Evolutionary conservation across 2,888 invertebrate genomes (phyloP), one percentile per base, ranked within the genome.

Genomic region (Gymnoscelis rufifasciata): DNA sequence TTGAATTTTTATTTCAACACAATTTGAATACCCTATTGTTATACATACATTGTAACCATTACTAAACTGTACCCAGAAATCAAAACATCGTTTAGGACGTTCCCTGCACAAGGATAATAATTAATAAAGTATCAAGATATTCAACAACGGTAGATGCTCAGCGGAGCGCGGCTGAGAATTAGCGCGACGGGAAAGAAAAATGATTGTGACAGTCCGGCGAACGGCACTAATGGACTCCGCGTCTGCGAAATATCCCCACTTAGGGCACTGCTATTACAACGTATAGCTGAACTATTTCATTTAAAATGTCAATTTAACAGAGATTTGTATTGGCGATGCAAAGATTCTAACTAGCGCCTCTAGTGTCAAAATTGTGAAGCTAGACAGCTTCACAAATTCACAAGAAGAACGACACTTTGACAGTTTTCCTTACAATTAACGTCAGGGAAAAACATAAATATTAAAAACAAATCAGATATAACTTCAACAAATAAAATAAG

Each of bases 161-260:
- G 75, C 83, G 80, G 75, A 86, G 79, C 86, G 84, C 69, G 74
- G 77, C 75, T 74, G 81, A 80, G 87, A 87, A 87, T 88, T 87
- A 87, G 84, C 83, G 79, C 80, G 79, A 80, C 83, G 87, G 81
- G 78, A 83, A 88, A 88, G 87, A 88, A 88, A 87, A 88, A 88
- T 88, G 86, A 87, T 84, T 86, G 88, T 86, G 88, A 88, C 88
- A 88, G 87, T 84, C 84, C 86, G 79, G 80, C 86, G 87, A 80
- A 78, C 82, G 78, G 71, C 78, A 71, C 83, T 88, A 88, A 88
- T 88, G 88, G 88, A 87, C 83, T 82, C 83, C 82, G 78, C 83
- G 76, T 80, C 80, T 40, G 80, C 83, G 80, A 83, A 84, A 44
- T 79, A 79, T 14, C 69, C 71, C 75, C 83, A 84, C 80, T 86